Base-by-base conservation (phyloP, 2,888 invertebrate species). In the Oligia latruncula region DNA sequence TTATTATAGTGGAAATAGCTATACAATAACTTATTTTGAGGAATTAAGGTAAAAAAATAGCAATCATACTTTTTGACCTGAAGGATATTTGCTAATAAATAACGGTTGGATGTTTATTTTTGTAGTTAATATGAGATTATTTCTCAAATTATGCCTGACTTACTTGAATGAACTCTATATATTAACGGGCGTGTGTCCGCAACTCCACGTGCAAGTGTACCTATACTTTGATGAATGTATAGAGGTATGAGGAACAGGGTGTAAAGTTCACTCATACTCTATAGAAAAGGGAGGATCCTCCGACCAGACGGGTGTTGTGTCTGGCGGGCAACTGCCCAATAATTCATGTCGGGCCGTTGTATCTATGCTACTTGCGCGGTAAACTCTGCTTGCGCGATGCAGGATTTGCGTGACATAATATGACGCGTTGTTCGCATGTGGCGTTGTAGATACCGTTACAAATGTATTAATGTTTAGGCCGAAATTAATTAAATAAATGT, bases 41-140 rank as follows among this genome's bases (percentile, higher is more conserved):
- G 84, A 82, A 83, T 88, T 85, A 83, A 87, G 90, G 92, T 90
- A 91, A 91, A 84, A 89, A 88, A 91, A 92, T 91, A 68, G 70
- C 90, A 92, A 92, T 92, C 90, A 90, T 88, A 82, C 55, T 77
- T 78, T 79, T 71, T 68, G 58, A 67, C 77, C 72, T 74, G 62
- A 71, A 68, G 70, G 23, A 71, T 81, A 60, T 81, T 75, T 68
- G 75, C 43, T 46, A 60, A 70, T 80, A 80, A 58, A 80, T 65
- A 70, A 71, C 66, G 40, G 46, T 29, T 5, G 29, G 6, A 4
- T 23, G 9, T 4, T 29, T 29, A 29, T 52, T 35, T 20, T 68
- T 55, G n/a, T 60, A 60, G 11, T 55, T 23, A 6, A 8, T 35
- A 29, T 52, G 17, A 23, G 2, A 65, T 17, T 17, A 40, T 29